Conservation (phyloP, 2,888 invertebrate genomes). For the Drosophila helvetica region DNA sequence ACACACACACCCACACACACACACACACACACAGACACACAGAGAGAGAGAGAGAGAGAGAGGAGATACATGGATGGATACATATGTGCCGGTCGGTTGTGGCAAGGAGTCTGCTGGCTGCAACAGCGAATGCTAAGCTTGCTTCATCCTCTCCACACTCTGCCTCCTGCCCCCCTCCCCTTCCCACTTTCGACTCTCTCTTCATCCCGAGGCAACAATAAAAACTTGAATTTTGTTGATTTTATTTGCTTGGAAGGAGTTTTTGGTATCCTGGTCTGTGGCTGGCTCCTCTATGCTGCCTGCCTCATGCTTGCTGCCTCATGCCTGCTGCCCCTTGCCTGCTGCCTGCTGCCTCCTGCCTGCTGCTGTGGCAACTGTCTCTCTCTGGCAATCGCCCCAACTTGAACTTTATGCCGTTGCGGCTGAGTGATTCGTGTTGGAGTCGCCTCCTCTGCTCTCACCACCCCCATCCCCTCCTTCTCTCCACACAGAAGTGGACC, state of each 20-base stretch:
- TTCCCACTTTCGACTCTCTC: slow-evolving; percentile 21
- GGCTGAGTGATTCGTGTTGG: slow-evolving; percentile 71
- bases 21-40: slow-evolving; percentile 23
- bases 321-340: slow-evolving; percentile 1
- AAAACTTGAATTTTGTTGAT: slow-evolving; percentile 77
- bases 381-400: slow-evolving; percentile 51
- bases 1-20: slow-evolving; percentile 32
- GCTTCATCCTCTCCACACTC: slow-evolving; percentile 9
- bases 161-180: slow-evolving; percentile 2
- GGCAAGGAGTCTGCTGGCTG: slow-evolving; percentile 9
- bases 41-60: not conserved
- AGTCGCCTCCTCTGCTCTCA: not conserved
- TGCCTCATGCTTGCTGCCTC: slow-evolving; percentile 4
- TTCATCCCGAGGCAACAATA: slow-evolving; percentile 65
- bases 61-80: slow-evolving; percentile 20
- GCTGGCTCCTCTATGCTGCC: not conserved
- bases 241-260: slow-evolving; percentile 59
- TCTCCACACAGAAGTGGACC: slow-evolving; percentile 51
- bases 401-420: slow-evolving; percentile 72
- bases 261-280: slow-evolving; percentile 28
- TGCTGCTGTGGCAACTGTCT: slow-evolving; percentile 59
- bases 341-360: slow-evolving; percentile 2
- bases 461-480: not conserved
- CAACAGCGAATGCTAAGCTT: slow-evolving; percentile 26
- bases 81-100: slow-evolving; percentile 27